Percentiles rank a stretch among this genome's conserved stretches.
phyloP scores from a whole-genome alignment of 2,113 vertebrate genomes.

The Eolophus roseicapilla region DNA sequence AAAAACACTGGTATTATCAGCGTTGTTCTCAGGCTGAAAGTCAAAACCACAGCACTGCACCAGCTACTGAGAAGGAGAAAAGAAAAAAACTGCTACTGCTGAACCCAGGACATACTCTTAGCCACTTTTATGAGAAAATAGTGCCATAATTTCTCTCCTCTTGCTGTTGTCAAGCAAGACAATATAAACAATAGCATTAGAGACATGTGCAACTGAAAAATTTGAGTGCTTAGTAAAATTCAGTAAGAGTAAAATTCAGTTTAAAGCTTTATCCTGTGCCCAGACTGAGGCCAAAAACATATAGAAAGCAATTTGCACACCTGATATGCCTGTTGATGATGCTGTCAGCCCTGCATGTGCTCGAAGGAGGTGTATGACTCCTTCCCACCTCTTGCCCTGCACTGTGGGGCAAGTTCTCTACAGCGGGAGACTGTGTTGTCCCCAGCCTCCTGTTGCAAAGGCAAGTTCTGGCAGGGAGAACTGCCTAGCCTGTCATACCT shows the following conservation, averaged over 20 bases:
- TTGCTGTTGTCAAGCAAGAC: neutral
- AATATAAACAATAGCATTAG: neutral
- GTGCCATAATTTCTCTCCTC: neutral
- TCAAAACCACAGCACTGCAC: too few relatives aligned
- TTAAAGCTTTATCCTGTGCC: neutral
- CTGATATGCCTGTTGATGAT: neutral
- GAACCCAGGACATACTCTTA: too few relatives aligned
- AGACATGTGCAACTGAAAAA: neutral
- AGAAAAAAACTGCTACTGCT: too few relatives aligned
- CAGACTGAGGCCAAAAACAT: neutral
- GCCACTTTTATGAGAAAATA: neutral
- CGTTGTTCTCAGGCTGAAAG: too few relatives aligned
- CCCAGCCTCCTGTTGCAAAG: neutral
- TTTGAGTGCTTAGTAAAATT: neutral
- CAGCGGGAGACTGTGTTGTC: neutral
- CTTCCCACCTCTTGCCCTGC: neutral
- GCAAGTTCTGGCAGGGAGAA: neutral
- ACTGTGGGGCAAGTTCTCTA: accelerated
- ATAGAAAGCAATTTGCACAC: neutral
- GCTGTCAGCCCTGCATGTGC: neutral
- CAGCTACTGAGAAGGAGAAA: too few relatives aligned
- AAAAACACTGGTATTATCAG: too few relatives aligned
- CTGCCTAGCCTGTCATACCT: neutral
- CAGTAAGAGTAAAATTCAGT: neutral
- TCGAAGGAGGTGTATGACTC: accelerated